Base-by-base conservation (phyloP, 2,113 vertebrate genomes). In the Micromys minutus region DNA sequence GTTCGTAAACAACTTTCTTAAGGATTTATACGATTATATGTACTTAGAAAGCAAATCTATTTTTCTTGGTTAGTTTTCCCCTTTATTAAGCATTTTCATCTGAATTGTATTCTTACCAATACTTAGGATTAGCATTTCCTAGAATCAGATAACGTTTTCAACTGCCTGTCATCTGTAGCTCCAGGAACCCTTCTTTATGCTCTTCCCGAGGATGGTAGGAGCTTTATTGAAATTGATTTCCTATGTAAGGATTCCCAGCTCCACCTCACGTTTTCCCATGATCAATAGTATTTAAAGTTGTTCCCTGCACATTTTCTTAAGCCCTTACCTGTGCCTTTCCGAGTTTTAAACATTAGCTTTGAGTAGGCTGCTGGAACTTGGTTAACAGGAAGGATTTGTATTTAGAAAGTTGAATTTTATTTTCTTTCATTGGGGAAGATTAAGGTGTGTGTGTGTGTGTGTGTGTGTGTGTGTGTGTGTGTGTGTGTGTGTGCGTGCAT, bases 331-430 rank as follows among this genome's bases (percentile, higher is more conserved):
- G n/a, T n/a, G n/a, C n/a, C n/a, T n/a, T n/a, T n/a, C n/a, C n/a
- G 42, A 91, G 88, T 94, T 93, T 42, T 61, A 96, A 90, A 94
- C 59, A 74, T 69, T 52, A 3, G 31, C 55, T 89, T 79, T 94
- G 85, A 92, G n/a, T 85, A 69, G 65, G 89, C 36, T 76, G 45
- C 24, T 94, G 45, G 47, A 94, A 90, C 29, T 76, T 79, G 2
- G 16, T 74, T 93, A 96, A 94, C 24, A 87, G 92, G 39, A 85
- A 90, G 95, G 55, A 57, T 95, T 95, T 90, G 52, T 65, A 92
- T 93, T 95, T 88, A 69, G 45, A 86, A 93, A 89, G 74, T 19
- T 93, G 19, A 61, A 71, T 77, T 83, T 19, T 19, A 55, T 12
- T 9, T 47, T 55, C n/a, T 4, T 71, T 75, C 4, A 67, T 9